Evolutionary conservation across 2,888 invertebrate genomes (phyloP).

Genomic region (Phyto melanocephala): DNA sequence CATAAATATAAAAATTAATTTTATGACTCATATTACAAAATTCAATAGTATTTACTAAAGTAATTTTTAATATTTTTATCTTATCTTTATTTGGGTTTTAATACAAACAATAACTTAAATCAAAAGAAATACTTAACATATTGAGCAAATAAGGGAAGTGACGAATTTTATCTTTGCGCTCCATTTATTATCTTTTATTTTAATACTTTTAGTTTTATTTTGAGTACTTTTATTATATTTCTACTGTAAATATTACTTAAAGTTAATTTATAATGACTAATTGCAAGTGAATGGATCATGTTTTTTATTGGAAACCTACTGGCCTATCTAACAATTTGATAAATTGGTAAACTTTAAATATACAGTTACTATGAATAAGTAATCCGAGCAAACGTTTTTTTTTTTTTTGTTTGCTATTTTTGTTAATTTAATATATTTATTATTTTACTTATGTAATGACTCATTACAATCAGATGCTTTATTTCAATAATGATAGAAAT

Average conservation of each 20-base stretch:
- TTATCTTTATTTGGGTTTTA: slow-evolving; percentile 30
- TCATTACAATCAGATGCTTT: neutral
- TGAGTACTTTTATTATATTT: neutral
- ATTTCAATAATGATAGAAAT: no score
- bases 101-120: slow-evolving; percentile 28
- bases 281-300: neutral
- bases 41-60: slow-evolving; percentile 20
- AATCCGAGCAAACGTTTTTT: neutral
- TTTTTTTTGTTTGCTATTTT: neutral
- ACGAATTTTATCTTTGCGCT: slow-evolving; percentile 1
- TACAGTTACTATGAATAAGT: no score
- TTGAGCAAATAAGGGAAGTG: neutral
- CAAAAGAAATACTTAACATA: slow-evolving; percentile 2
- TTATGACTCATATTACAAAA: no score
- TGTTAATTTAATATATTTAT: neutral
- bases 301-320: neutral
- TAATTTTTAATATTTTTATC: slow-evolving; percentile 15
- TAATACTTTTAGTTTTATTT: neutral
- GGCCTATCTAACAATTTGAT: no score
- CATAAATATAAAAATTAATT: no score
- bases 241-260: neutral
- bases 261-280: neutral
- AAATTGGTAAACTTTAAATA: no score
- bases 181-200: neutral
- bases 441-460: neutral